Evolutionary conservation across 2,888 invertebrate genomes (phyloP), one percentile per base, ranked within the genome.

Genomic region (Rapana venosa): DNA sequence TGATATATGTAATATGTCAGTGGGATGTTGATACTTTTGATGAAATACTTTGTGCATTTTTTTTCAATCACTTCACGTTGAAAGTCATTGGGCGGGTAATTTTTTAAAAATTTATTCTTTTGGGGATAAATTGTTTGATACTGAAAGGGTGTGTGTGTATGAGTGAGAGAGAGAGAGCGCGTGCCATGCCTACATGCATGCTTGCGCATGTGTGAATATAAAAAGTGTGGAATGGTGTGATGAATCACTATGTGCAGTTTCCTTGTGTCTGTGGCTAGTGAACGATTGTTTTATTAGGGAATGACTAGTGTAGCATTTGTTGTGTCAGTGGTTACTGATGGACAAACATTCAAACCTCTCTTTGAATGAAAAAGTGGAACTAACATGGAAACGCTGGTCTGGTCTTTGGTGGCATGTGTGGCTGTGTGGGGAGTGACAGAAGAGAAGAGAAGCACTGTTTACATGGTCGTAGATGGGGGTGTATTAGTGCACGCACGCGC

Each of bases 351-450:
- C 74, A 74, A 74, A 74, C 74, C 1, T 74, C 6, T 74, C n/a
- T 74, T 74, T 74, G 47, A 83, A 83, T 74, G 74, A 83, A 20
- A 83, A 83, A 30, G 47, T 47, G 47, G 47, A 47, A 83, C 83
- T 35, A 20, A 56, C 17, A 58, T 58, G 47, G 6, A 22, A 83
- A 83, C 32, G 2, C 2, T 58, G 17, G 11, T n/a, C 0, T 74
- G 74, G 74, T 8, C 8, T 74, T 17, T 8, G 17, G 26, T 74
- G 30, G 26, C n/a, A 11, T 4, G n/a, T 74, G 74, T n/a, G n/a
- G 17, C 17, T 74, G 74, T n/a, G n/a, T 74, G n/a, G 8, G 47
- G 47, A 47, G 47, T 47, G 47, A 47, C 4, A n/a, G 47, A 8
- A 47, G 47, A 47, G 47, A 47, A 47, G 47, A 47, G 47, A 2